Evolutionary conservation across 2,888 invertebrate genomes (phyloP), one percentile per base, ranked within the genome.

Genomic region (Lepidocyrtinus sp.): DNA sequence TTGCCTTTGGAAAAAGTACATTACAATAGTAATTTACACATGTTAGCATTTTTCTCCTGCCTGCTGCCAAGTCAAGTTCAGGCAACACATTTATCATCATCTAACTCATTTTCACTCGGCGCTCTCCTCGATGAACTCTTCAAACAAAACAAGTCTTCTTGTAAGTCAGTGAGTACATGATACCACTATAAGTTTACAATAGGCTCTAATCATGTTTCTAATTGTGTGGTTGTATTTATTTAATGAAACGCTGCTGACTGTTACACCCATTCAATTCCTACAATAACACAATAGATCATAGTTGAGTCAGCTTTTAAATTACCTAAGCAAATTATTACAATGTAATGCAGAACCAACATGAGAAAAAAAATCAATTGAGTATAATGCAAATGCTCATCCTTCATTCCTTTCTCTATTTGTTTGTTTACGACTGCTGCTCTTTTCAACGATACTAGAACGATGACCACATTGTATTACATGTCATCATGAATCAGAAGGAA

Each of bases 21-120:
- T 50, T 64, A 73, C 59, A 50, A 55, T 45, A 59, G n/a, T 45
- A 24, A 74, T 65, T 74, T 74, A 65, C 73, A 74, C 73, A 74
- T 74, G 73, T 27, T 36, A 64, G 59, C 19, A 65, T 55, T 65
- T 65, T 65, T 26, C 46, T 65, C 59, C 59, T 19, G 26, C 59
- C 50, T 26, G 50, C 68, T 69, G 26, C 68, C 27, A 67, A 21
- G 17, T 21, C 15, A 61, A 26, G 7, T 36, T 36, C 36, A 36
- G 5, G 36, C 36, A 36, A 36, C 5, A 36, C 36, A 36, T 36
- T 12, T 12, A 36, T 36, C 36, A 36, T 36, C 36, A 7, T 5
- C 5, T 36, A n/a, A n/a, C n/a, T n/a, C n/a, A n/a, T n/a, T n/a
- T n/a, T n/a, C n/a, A n/a, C 12, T 36, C 5, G 12, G 36, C 36